These are phyloP conservation scores for Tolmerus cingulatus DNA, from an alignment of 2,888 invertebrate species.

Conservation along the genomic window DNA sequence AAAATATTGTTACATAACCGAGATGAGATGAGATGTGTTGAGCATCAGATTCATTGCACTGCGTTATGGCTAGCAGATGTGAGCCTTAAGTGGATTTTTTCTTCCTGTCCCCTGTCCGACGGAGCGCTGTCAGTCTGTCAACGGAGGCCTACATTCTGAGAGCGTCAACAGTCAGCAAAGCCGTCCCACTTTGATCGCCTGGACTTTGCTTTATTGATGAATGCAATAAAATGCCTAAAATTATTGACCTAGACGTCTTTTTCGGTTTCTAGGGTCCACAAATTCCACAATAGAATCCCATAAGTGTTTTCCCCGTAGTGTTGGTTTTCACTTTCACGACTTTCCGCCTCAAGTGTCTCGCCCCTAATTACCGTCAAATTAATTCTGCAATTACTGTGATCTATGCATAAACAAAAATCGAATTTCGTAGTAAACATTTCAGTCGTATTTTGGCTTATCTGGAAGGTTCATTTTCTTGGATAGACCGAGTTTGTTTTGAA, in stretches of 20 bases:
- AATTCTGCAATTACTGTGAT: slow-evolving; percentile 44
- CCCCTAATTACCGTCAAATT: slow-evolving; percentile 46
- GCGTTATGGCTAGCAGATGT: slow-evolving; percentile 46
- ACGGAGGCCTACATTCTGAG: neutral
- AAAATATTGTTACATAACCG: slow-evolving; percentile 47
- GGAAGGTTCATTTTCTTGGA: neutral
- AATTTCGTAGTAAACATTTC: neutral
- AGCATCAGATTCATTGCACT: neutral
- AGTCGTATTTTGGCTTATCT: neutral
- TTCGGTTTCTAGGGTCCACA: neutral
- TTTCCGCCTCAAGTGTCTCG: slow-evolving; percentile 38
- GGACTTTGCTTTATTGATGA: neutral
- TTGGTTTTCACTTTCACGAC: neutral
- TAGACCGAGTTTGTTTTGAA: neutral
- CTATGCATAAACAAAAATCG: slow-evolving; percentile 42
- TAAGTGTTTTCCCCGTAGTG: neutral
- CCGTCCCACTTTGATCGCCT: neutral
- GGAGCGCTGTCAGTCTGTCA: neutral
- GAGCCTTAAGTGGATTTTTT: slow-evolving; percentile 32
- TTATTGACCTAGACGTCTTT: neutral
- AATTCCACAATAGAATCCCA: neutral
- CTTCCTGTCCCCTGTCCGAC: neutral
- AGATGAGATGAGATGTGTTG: slow-evolving; percentile 31
- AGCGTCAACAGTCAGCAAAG: neutral
- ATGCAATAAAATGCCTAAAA: slow-evolving; percentile 17